Evolutionary conservation across 2,797 vertebrate genomes (phyloP).

Genomic region (Lemur catta): DNA sequence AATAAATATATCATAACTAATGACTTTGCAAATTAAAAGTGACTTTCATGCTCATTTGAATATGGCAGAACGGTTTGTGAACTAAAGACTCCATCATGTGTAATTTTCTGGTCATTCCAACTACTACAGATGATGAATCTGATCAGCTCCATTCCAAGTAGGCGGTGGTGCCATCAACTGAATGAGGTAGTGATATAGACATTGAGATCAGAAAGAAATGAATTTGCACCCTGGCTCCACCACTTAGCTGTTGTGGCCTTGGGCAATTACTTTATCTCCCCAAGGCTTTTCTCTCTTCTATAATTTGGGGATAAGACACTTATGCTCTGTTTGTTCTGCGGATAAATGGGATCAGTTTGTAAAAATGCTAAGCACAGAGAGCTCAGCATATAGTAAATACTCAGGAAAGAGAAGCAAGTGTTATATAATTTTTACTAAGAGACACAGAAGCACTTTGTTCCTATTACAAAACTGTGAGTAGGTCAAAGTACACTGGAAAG

Average conservation of each 20-base stretch:
- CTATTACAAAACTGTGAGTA: neutral
- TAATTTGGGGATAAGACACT: neutral
- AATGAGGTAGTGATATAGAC: neutral
- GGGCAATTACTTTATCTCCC: neutral
- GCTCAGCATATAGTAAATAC: neutral
- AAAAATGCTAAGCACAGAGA: neutral
- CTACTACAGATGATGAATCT: neutral
- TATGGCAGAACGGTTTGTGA: constrained; percentile 26
- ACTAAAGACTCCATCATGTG: neutral
- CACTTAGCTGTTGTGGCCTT: neutral
- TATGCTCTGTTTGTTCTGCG: neutral
- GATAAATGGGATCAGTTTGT: neutral
- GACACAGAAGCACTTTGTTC: neutral
- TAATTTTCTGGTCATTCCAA: constrained; percentile 25
- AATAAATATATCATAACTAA: constrained; percentile 32
- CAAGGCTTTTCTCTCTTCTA: neutral
- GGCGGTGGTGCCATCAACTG: neutral
- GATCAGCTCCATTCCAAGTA: neutral
- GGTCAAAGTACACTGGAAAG: neutral
- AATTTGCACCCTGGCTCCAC: neutral
- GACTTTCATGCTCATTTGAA: neutral
- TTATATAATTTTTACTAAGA: constrained; percentile 17
- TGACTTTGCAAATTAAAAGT: constrained; percentile 40
- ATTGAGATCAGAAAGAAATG: neutral
- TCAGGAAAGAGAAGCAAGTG: constrained; percentile 28